These are phyloP conservation scores for Apamea crenata DNA, from an alignment of 2,888 invertebrate species.

Conservation along the genomic window DNA sequence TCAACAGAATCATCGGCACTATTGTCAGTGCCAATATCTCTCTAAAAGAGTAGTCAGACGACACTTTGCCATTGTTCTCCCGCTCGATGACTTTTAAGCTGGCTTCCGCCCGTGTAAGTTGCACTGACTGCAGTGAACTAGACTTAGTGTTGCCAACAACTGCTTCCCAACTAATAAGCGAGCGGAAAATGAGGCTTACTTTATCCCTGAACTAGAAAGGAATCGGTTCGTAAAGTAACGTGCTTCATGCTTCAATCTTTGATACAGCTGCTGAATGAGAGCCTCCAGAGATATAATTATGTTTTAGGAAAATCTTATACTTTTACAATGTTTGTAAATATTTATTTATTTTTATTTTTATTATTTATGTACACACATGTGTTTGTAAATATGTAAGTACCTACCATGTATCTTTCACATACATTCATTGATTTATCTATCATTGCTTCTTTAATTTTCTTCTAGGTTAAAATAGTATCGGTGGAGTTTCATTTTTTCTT, in stretches of 20 bases:
- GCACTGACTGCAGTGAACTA: slow-evolving; percentile 8
- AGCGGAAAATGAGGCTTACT: slow-evolving; percentile 22
- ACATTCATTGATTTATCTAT: too few relatives aligned
- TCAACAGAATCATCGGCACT: neutral
- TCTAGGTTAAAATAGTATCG: too few relatives aligned
- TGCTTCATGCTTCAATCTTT: neutral
- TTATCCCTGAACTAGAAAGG: slow-evolving; percentile 12
- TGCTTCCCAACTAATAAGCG: slow-evolving; percentile 34
- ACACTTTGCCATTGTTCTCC: slow-evolving; percentile 7
- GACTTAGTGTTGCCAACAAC: slow-evolving; percentile 22
- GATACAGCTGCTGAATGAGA: slow-evolving; percentile 1
- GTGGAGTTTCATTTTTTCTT: too few relatives aligned
- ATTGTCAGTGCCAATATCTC: neutral
- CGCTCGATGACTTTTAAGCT: slow-evolving; percentile 5
- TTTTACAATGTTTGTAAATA: too few relatives aligned
- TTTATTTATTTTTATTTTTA: too few relatives aligned
- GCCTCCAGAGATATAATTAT: neutral
- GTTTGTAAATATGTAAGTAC: too few relatives aligned
- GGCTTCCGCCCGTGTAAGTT: slow-evolving; percentile 21
- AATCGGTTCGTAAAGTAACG: neutral
- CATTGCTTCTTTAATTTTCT: too few relatives aligned
- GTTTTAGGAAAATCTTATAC: too few relatives aligned
- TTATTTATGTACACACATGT: too few relatives aligned
- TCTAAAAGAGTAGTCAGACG: neutral
- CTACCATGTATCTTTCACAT: too few relatives aligned